Evolutionary conservation across 2,113 vertebrate genomes (phyloP).

Genomic region (Lepidothrix coronata): DNA sequence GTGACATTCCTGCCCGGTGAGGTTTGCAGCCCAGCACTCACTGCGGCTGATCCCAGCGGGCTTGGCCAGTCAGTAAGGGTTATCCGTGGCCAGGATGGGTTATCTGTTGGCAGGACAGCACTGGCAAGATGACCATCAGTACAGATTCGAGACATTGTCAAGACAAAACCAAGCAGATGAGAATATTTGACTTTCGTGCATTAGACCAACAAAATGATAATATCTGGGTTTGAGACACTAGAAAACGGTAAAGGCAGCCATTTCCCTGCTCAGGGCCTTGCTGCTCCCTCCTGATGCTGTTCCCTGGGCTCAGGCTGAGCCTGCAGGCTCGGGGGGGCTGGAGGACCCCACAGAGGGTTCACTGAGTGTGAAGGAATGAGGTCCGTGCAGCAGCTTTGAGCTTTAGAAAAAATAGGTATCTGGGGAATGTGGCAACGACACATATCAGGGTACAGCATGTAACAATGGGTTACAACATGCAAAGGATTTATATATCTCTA

Average conservation of each 20-base stretch:
- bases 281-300: neutral
- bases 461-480: neutral
- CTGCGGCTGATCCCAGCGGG: rapidly evolving
- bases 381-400: neutral
- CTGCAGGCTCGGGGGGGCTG: neutral
- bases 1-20: neutral
- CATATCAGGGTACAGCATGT: too few relatives aligned
- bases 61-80: neutral
- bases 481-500: too few relatives aligned
- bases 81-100: neutral
- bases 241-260: neutral
- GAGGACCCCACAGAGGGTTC: rapidly evolving
- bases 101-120: neutral
- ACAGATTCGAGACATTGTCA: neutral
- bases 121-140: too few relatives aligned
- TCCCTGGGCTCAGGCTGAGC: neutral
- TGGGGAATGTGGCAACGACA: neutral
- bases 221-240: neutral
- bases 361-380: neutral
- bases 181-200: neutral
- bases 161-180: neutral
- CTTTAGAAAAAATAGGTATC: neutral
- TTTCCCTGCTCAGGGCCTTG: neutral
- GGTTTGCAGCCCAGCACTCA: neutral
- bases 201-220: neutral